Evolutionary conservation across 30 jellyfish, hydroid and myxozoan species (phyloP).

Genomic region (Aurelia sp.): DNA sequence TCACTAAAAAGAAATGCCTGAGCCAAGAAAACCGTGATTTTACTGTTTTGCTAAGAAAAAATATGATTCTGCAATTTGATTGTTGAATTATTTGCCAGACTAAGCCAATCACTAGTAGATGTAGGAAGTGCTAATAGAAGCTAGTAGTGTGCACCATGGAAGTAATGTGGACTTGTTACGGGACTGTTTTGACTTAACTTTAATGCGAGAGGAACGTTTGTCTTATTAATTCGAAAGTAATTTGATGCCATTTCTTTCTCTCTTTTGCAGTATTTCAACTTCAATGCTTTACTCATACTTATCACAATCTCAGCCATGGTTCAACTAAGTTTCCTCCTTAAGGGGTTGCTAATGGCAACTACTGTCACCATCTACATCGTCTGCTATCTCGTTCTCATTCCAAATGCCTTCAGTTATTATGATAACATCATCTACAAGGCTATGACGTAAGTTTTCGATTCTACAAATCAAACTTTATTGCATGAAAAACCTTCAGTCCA

Average conservation of each 20-base stretch:
- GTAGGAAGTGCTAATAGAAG: too few species aligned
- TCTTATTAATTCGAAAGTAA: too few species aligned
- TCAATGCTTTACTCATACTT: conserved; percentile 71
- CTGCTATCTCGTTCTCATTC: conserved; percentile 31
- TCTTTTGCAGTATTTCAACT: conserved; percentile 75
- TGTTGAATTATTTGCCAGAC: too few species aligned
- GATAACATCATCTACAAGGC: conserved; percentile 50
- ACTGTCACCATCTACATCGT: conserved; percentile 41
- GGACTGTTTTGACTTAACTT: too few species aligned
- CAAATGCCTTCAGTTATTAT: conserved; percentile 37
- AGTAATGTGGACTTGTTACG: too few species aligned
- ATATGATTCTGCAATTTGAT: too few species aligned
- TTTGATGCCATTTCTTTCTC: neutral
- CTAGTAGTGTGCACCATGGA: too few species aligned
- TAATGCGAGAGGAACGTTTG: too few species aligned
- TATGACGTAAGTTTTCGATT: neutral
- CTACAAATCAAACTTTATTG: neutral
- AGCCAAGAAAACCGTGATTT: too few species aligned
- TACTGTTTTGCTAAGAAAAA: too few species aligned
- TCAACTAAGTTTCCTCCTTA: conserved; percentile 72
- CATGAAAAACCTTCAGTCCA: neutral
- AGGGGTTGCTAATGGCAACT: conserved; percentile 49
- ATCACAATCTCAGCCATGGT: conserved; percentile 84
- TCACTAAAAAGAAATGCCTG: too few species aligned
- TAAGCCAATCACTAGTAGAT: too few species aligned